Percentiles rank a stretch among this genome's conserved stretches.
Conservation (phyloP, 1,140 invertebrate species). For the Holotrichia oblita region DNA sequence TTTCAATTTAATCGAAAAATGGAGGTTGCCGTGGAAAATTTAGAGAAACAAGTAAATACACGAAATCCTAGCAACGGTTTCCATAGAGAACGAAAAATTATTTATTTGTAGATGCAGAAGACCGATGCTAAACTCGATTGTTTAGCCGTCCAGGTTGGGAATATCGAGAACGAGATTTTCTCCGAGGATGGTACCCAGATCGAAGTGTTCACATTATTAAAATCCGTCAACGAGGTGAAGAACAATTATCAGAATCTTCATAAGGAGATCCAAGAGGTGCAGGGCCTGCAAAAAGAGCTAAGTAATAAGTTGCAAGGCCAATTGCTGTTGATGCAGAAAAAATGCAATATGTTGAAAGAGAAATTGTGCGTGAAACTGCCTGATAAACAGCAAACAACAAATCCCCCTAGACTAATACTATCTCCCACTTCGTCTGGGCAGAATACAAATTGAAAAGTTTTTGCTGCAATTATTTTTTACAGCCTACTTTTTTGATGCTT, state of each 20-base stretch:
- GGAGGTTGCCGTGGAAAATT: constrained; percentile 54
- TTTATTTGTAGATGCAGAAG: constrained; percentile 59
- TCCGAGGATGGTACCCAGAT: constrained; percentile 54
- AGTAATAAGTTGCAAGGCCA: constrained; percentile 56
- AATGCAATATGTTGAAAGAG: constrained; percentile 57
- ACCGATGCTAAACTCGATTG: constrained; percentile 57
- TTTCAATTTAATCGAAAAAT: constrained; percentile 27
- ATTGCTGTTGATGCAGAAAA: constrained; percentile 58
- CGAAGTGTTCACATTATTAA: constrained; percentile 56
- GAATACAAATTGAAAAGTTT: not conserved
- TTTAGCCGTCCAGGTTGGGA: constrained; percentile 57
- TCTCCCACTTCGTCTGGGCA: constrained; percentile 40
- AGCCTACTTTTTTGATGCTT: constrained; percentile 23
- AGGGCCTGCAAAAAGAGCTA: constrained; percentile 59
- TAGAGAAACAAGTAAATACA: constrained; percentile 54
- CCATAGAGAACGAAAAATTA: no score
- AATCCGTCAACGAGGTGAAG: constrained; percentile 59
- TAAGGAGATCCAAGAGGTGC: constrained; percentile 58
- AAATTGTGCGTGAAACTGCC: constrained; percentile 47
- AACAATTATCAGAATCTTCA: constrained; percentile 59
- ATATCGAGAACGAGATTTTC: constrained; percentile 58
- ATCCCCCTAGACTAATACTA: constrained; percentile 22
- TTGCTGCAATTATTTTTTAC: not conserved
- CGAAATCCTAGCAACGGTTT: not conserved
- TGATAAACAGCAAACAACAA: constrained; percentile 36